A percentile compares a stretch with the other conserved stretches of the same genome.
phyloP scores from a whole-genome alignment of 2,888 invertebrate species.

The Stenoptilia bipunctidactyla region DNA sequence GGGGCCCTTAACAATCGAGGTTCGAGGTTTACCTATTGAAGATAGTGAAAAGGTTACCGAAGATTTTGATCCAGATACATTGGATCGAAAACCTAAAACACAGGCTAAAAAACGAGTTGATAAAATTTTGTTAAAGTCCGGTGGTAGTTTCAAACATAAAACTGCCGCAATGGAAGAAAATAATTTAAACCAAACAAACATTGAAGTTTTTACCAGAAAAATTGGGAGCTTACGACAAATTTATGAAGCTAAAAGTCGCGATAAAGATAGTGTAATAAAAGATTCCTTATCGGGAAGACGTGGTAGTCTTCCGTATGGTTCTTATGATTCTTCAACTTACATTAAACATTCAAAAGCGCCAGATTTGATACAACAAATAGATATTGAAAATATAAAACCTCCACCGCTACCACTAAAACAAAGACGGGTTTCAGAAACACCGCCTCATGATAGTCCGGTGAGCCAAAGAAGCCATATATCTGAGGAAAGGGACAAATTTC shows the following conservation, averaged over 20 bases:
- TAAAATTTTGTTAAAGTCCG: slow-evolving; percentile 73
- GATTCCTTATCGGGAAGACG: slow-evolving; percentile 39
- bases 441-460: slow-evolving; percentile 42
- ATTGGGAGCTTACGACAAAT: slow-evolving; percentile 84
- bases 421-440: slow-evolving; percentile 33
- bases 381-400: slow-evolving; percentile 36
- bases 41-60: slow-evolving; percentile 76
- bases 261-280: slow-evolving; percentile 31
- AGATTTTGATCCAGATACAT: slow-evolving; percentile 87
- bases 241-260: slow-evolving; percentile 78
- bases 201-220: slow-evolving; percentile 60
- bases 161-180: slow-evolving; percentile 27
- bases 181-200: slow-evolving; percentile 19
- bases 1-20: slow-evolving; percentile 86
- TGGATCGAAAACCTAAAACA: slow-evolving; percentile 79
- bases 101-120: slow-evolving; percentile 53
- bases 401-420: slow-evolving; percentile 58
- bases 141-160: slow-evolving; percentile 79
- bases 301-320: slow-evolving; percentile 42
- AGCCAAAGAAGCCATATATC: slow-evolving; percentile 35
- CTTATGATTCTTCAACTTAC: slow-evolving; percentile 39
- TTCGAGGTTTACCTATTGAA: slow-evolving; percentile 80
- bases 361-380: slow-evolving; percentile 42
- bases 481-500: slow-evolving; percentile 51
- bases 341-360: slow-evolving; percentile 38